Evolutionary conservation across 2,888 invertebrate species (phyloP).

Genomic region (Perdita meconis): DNA sequence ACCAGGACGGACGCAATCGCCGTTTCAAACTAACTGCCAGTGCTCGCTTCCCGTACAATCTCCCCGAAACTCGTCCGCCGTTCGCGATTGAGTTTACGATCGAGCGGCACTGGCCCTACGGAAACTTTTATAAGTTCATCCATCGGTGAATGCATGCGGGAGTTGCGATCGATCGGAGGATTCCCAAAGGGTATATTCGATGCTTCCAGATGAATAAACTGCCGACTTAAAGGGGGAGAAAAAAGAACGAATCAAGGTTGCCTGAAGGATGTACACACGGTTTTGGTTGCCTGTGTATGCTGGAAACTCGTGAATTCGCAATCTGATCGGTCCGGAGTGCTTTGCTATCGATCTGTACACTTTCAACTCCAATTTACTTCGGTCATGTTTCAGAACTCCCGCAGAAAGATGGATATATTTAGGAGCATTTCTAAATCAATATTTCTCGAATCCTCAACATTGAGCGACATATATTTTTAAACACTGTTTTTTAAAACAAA

Average conservation of each 20-base stretch:
- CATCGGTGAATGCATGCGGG: slow-evolving; percentile 50
- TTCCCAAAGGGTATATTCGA: slow-evolving; percentile 51
- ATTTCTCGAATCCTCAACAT: no score
- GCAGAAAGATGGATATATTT: neutral
- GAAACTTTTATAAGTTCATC: slow-evolving; percentile 57
- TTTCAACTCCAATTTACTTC: neutral
- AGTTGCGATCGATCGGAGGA: slow-evolving; percentile 53
- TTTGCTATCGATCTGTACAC: neutral
- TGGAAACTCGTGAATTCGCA: neutral
- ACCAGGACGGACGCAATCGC: slow-evolving; percentile 29
- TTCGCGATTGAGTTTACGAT: slow-evolving; percentile 60
- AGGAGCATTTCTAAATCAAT: no score
- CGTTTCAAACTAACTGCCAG: slow-evolving; percentile 47
- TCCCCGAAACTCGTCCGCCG: slow-evolving; percentile 57
- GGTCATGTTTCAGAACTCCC: neutral
- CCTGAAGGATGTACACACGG: neutral
- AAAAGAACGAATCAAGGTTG: slow-evolving; percentile 3
- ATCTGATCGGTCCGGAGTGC: neutral
- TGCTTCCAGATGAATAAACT: slow-evolving; percentile 53
- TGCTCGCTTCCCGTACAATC: slow-evolving; percentile 45
- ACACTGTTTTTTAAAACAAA: no score
- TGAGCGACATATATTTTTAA: no score
- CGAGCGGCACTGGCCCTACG: slow-evolving; percentile 34
- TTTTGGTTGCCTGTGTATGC: neutral
- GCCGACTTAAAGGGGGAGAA: slow-evolving; percentile 37